phyloP scores from a whole-genome alignment of 1,140 invertebrate genomes.

The Papilio aristodemus region DNA sequence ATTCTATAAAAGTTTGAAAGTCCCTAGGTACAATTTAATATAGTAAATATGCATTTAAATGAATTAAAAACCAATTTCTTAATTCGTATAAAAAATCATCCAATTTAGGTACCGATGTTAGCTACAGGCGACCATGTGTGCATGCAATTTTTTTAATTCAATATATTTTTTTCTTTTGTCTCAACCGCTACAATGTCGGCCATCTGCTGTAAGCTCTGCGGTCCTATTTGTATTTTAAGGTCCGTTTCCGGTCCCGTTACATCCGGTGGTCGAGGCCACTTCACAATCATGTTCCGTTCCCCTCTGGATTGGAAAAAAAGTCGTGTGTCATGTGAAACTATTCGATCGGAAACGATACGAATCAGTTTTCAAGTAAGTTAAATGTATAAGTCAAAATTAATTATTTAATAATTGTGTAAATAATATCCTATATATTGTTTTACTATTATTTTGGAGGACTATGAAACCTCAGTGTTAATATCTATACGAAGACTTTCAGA shows the following conservation, averaged over 20 bases:
- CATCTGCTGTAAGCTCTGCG: conserved; percentile 58
- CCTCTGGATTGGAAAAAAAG: conserved; percentile 42
- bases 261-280: conserved; percentile 63
- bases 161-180: conserved; percentile 44
- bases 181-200: conserved; percentile 46
- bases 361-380: no score
- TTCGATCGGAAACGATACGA: conserved; percentile 9
- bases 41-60: neutral
- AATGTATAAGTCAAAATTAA: no score
- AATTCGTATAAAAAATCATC: conserved; percentile 1
- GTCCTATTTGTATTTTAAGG: conserved; percentile 49
- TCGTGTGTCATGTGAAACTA: conserved; percentile 42
- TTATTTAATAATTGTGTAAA: no score
- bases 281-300: conserved; percentile 46
- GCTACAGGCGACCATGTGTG: conserved; percentile 39
- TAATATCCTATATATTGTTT: no score
- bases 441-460: no score
- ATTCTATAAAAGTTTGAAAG: neutral
- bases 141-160: conserved; percentile 43
- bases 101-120: neutral
- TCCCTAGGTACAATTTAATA: neutral
- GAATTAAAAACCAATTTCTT: neutral
- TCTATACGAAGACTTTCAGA: no score
- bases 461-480: no score
- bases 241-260: conserved; percentile 65